These are phyloP conservation scores for Darwinula stevensoni DNA, from an alignment of 2,888 invertebrate genomes.

Conservation along the genomic window DNA sequence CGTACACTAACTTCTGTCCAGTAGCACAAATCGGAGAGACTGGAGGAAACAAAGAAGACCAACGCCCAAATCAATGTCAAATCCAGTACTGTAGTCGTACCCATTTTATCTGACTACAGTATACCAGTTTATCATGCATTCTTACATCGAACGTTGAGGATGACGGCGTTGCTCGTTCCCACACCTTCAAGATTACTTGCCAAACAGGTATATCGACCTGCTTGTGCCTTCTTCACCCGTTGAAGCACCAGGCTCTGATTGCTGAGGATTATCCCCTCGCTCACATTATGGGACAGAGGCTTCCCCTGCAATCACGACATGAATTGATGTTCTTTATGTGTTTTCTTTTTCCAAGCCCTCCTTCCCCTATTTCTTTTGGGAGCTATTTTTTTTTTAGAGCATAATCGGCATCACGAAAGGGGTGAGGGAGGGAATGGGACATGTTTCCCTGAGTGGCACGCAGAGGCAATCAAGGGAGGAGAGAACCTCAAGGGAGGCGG, in stretches of 20 bases:
- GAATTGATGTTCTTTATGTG: too few relatives aligned
- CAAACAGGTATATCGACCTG: conserved; percentile 12
- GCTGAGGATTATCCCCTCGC: conserved; percentile 12
- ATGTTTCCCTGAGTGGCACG: too few relatives aligned
- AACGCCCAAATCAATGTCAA: too few relatives aligned
- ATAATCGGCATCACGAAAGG: too few relatives aligned
- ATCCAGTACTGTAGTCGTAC: conserved; percentile 2
- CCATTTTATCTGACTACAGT: background rate
- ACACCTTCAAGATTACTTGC: conserved; percentile 12
- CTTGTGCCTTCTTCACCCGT: conserved; percentile 10
- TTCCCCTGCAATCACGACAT: conserved; percentile 10
- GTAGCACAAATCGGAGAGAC: conserved; percentile 39
- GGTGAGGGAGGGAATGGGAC: too few relatives aligned
- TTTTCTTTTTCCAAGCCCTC: too few relatives aligned
- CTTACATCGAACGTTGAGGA: conserved; percentile 18
- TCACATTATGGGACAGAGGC: conserved; percentile 11
- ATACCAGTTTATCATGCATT: conserved; percentile 14
- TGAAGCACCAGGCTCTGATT: conserved; percentile 13
- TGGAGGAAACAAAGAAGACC: conserved; percentile 26
- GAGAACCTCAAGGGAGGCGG: too few relatives aligned
- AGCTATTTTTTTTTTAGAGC: too few relatives aligned
- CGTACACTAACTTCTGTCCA: conserved; percentile 33
- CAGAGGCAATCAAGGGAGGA: too few relatives aligned
- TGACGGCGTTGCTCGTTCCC: conserved; percentile 9
- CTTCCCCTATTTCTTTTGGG: too few relatives aligned